Conservation (phyloP, 1,140 invertebrate species). For the Amphibalanus amphitrite region DNA sequence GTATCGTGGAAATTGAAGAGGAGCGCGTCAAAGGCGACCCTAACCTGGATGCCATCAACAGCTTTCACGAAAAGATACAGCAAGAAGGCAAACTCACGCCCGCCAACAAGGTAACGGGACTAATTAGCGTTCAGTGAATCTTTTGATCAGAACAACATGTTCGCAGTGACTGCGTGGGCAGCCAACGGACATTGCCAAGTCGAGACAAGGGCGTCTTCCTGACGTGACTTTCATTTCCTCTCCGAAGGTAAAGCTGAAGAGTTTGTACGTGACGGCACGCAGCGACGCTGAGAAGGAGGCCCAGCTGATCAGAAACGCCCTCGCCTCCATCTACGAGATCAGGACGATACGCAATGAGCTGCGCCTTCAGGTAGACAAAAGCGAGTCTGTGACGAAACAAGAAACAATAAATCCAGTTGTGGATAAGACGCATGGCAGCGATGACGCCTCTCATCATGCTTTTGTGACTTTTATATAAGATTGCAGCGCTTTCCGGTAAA, state of each 20-base stretch:
- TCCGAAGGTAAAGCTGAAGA: slow-evolving; percentile 15
- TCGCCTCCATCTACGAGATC: slow-evolving; percentile 80
- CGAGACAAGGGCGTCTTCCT: too few species aligned
- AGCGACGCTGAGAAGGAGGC: slow-evolving; percentile 68
- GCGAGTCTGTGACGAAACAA: too few species aligned
- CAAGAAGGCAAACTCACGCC: slow-evolving; percentile 21
- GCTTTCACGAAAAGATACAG: slow-evolving; percentile 22
- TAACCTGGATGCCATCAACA: slow-evolving; percentile 21
- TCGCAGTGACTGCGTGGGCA: too few species aligned
- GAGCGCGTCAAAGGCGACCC: slow-evolving; percentile 38
- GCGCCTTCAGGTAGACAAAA: slow-evolving; percentile 61
- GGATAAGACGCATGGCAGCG: too few species aligned
- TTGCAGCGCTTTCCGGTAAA: too few species aligned
- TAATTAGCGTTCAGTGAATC: too few species aligned
- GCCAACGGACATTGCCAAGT: too few species aligned
- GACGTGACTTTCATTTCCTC: too few species aligned
- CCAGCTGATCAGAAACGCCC: slow-evolving; percentile 54
- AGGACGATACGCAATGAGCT: slow-evolving; percentile 70
- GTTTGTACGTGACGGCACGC: slow-evolving; percentile 34
- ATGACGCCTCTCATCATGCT: too few species aligned
- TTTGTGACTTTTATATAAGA: too few species aligned
- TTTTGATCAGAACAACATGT: too few species aligned
- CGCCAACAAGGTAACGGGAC: slow-evolving; percentile 17
- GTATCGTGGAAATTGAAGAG: slow-evolving; percentile 61
- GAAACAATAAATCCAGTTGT: too few species aligned